Conservation (phyloP, 2,113 vertebrate species). For the Lagopus muta region DNA sequence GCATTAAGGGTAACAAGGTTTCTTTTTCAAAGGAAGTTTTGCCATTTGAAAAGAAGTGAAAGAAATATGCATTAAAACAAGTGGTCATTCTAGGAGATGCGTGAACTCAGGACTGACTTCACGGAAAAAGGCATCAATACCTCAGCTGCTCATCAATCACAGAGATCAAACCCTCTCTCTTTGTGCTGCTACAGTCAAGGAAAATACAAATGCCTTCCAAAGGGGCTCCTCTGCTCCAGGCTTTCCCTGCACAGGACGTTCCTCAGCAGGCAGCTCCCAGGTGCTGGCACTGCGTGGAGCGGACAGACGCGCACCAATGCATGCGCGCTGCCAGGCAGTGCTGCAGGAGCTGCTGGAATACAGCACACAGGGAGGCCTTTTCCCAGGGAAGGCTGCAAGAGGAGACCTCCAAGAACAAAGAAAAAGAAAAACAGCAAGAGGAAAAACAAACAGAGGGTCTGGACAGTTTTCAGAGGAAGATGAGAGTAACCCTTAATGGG, state of each 20-base stretch:
- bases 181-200: neutral
- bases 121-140: constrained; percentile 44
- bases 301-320: neutral
- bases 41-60: neutral
- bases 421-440: neutral
- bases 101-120: neutral
- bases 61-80: neutral
- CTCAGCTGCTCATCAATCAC: constrained; percentile 43
- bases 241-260: neutral
- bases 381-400: neutral
- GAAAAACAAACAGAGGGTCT: constrained; percentile 50
- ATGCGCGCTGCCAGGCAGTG: neutral
- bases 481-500: constrained; percentile 27
- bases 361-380: neutral
- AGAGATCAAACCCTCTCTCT: constrained; percentile 17
- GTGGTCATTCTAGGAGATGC: neutral
- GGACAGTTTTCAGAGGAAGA: constrained; percentile 43
- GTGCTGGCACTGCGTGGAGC: rapidly evolving
- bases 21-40: constrained; percentile 29
- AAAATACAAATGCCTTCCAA: neutral
- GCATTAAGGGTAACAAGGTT: constrained; percentile 6
- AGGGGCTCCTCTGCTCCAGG: neutral
- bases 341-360: neutral
- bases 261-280: neutral
- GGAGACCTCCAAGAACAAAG: constrained; percentile 36